Percentiles rank a stretch among this genome's conserved stretches.
Conservation (phyloP, 2,797 vertebrate species). For the Garrulus glandarius region DNA sequence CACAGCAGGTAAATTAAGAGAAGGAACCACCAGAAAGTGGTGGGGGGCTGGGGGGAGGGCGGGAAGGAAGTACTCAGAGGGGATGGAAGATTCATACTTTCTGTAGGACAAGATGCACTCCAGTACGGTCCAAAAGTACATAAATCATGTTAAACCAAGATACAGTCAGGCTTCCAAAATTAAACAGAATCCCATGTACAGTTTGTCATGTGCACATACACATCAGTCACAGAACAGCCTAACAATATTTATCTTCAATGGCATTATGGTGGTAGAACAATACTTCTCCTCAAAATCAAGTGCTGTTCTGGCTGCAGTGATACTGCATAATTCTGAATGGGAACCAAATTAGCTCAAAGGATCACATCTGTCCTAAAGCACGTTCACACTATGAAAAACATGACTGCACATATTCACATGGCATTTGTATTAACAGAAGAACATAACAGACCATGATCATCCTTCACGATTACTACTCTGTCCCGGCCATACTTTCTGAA, state of each 20-base stretch:
- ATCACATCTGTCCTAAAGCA: neutral
- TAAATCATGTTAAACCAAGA: neutral
- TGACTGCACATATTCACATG: neutral
- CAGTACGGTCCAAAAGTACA: neutral
- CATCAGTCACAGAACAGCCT: neutral
- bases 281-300: neutral
- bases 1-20: neutral
- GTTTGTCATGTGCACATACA: neutral
- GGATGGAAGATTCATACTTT: neutral
- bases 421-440: neutral
- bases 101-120: neutral
- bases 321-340: neutral
- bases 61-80: neutral
- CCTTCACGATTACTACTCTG: fast-evolving
- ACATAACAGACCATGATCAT: fast-evolving
- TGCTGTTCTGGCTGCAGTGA: neutral
- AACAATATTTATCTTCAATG: neutral
- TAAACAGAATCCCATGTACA: neutral
- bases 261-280: neutral
- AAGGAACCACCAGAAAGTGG: neutral
- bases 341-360: neutral
- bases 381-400: neutral
- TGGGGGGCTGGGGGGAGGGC: fast-evolving
- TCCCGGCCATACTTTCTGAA: neutral
- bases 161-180: neutral